A percentile compares a stretch with the other conserved stretches of the same genome.
Conservation (phyloP, 2,113 vertebrate species). For the Halcyon senegalensis region DNA sequence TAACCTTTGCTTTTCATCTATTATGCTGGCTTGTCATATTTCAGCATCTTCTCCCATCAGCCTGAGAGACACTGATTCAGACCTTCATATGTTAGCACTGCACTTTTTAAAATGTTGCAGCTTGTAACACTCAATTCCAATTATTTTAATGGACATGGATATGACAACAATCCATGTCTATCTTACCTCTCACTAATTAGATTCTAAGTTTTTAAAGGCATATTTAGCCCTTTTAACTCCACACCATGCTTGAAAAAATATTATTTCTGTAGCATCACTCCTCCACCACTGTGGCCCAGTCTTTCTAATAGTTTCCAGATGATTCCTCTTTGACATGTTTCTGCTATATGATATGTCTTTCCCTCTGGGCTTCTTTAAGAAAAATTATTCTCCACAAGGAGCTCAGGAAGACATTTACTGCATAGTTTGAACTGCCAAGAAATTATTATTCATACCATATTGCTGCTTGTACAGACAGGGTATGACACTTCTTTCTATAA, state of each 20-base stretch:
- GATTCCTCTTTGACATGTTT: slow-evolving; percentile 25
- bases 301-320: slow-evolving; percentile 10
- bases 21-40: neutral
- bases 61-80: neutral
- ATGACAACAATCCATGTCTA: neutral
- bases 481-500: neutral
- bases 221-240: neutral
- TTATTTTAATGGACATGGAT: slow-evolving; percentile 50
- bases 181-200: slow-evolving; percentile 2
- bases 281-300: neutral
- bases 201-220: neutral
- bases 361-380: slow-evolving; percentile 23
- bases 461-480: neutral
- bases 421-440: slow-evolving; percentile 16
- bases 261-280: neutral
- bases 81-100: neutral
- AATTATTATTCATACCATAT: slow-evolving; percentile 28
- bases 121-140: slow-evolving; percentile 1
- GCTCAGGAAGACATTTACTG: slow-evolving; percentile 37
- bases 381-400: slow-evolving; percentile 31
- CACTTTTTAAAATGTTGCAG: neutral
- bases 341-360: neutral
- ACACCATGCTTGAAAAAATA: neutral
- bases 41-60: neutral
- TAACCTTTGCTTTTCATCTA: neutral